These are phyloP conservation scores for Allolobophora icterica DNA, from an alignment of 2,888 invertebrate species.

Conservation along the genomic window DNA sequence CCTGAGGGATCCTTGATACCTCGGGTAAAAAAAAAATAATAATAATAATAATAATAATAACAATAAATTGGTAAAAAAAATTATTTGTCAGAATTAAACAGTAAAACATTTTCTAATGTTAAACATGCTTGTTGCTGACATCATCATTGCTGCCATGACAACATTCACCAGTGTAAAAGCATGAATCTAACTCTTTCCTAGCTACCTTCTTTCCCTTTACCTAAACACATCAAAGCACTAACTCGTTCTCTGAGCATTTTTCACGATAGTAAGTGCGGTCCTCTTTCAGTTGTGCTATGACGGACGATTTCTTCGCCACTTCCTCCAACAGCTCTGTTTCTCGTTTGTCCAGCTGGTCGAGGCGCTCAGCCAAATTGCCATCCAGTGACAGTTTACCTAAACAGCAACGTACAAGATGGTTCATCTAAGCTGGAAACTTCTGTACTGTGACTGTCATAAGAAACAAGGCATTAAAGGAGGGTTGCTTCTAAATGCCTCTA, in stretches of 20 bases:
- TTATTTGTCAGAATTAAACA: too few species aligned
- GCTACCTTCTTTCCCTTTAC: too few species aligned
- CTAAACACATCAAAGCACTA: conserved; percentile 41
- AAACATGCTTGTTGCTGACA: too few species aligned
- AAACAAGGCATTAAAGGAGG: not conserved
- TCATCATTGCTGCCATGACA: too few species aligned
- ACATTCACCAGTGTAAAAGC: too few species aligned
- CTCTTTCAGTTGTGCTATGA: conserved; percentile 55
- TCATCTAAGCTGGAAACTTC: not conserved
- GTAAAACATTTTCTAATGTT: too few species aligned
- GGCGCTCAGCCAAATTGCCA: conserved; percentile 57
- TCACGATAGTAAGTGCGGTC: conserved; percentile 55
- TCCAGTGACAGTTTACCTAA: conserved; percentile 60
- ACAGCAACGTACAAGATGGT: not conserved
- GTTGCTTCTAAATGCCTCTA: too few species aligned
- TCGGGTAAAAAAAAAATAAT: too few species aligned
- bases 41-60: too few species aligned
- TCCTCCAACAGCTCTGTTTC: conserved; percentile 63
- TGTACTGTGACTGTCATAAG: not conserved
- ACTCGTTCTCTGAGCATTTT: conserved; percentile 55
- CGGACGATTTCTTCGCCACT: conserved; percentile 53
- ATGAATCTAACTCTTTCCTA: too few species aligned
- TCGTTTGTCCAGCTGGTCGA: conserved; percentile 61
- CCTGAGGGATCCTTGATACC: too few species aligned
- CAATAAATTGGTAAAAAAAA: too few species aligned